Evolutionary conservation across 2,113 vertebrate genomes (phyloP).

Genomic region (Cynoglossus semilaevis): DNA sequence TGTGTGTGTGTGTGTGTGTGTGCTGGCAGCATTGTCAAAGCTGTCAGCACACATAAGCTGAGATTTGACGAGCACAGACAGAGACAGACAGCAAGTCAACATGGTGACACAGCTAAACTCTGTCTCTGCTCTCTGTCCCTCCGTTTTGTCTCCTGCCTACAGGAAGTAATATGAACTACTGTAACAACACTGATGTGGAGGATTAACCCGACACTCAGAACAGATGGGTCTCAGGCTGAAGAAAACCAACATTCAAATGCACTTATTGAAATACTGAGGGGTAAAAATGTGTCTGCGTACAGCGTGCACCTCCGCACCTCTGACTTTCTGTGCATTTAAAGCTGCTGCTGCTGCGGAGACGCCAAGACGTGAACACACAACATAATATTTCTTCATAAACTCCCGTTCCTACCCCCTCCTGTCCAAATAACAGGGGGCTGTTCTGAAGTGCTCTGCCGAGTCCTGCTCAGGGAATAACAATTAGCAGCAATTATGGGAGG

Average conservation of each 20-base stretch:
- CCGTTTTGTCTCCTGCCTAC: conserved; percentile 21
- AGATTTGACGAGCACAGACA: conserved; percentile 24
- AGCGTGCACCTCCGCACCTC: too few species aligned
- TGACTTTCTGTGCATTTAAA: too few species aligned
- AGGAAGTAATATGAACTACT: conserved; percentile 25
- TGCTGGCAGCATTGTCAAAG: conserved; percentile 34
- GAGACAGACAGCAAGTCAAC: conserved; percentile 46
- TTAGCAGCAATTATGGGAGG: conserved; percentile 68
- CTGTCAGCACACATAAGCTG: conserved; percentile 46
- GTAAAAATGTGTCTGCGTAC: too few species aligned
- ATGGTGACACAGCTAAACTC: conserved; percentile 47
- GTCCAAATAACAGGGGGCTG: conserved; percentile 32
- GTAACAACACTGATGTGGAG: conserved; percentile 24
- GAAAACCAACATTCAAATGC: too few species aligned
- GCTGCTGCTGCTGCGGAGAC: too few species aligned
- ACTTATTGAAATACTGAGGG: too few species aligned
- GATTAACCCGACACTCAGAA: too few species aligned
- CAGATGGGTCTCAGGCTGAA: too few species aligned
- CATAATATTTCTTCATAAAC: conserved; percentile 10
- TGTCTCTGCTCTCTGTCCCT: conserved; percentile 36
- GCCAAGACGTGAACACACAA: conserved; percentile 21
- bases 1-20: conserved; percentile 2
- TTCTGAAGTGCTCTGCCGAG: conserved; percentile 39
- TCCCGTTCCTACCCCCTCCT: neutral
- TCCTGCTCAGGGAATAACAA: conserved; percentile 67